A percentile compares a stretch with the other conserved stretches of the same genome.
Conservation (phyloP, 2,113 vertebrate genomes). For the Nerophis ophidion region DNA sequence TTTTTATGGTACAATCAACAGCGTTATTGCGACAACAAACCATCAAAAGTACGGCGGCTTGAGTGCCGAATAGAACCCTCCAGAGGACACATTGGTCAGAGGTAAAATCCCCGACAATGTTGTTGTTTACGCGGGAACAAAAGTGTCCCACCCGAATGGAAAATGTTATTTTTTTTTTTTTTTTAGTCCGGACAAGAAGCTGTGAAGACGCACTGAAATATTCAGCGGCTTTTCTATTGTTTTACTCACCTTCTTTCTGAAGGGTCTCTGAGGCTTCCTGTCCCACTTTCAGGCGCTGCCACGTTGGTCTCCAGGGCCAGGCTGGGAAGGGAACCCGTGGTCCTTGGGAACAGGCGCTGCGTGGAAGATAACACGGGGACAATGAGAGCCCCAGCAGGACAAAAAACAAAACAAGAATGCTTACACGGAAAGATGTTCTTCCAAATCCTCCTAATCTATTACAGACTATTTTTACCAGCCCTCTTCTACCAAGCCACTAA, state of each 20-base stretch:
- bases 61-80: neutral
- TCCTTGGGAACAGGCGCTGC: slow-evolving; percentile 37
- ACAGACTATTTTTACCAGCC: slow-evolving; percentile 44
- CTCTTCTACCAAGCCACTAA: slow-evolving; percentile 6
- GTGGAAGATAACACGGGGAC: slow-evolving; percentile 47
- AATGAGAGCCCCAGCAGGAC: slow-evolving; percentile 50
- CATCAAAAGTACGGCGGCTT: neutral
- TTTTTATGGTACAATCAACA: too few species aligned
- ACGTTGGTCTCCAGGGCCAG: slow-evolving; percentile 39
- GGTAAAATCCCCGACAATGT: neutral
- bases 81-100: neutral
- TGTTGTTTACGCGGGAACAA: neutral
- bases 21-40: too few species aligned
- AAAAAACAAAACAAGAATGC: slow-evolving; percentile 32
- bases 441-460: slow-evolving; percentile 39
- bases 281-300: slow-evolving; percentile 39
- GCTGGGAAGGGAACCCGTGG: slow-evolving; percentile 31
- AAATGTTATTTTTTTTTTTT: neutral
- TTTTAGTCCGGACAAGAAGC: slow-evolving; percentile 16
- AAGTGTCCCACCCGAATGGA: neutral
- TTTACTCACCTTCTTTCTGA: slow-evolving; percentile 17
- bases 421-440: slow-evolving; percentile 35
- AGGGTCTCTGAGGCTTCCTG: slow-evolving; percentile 30
- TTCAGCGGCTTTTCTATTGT: slow-evolving; percentile 41
- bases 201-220: slow-evolving; percentile 34